Percentiles rank a stretch among this genome's conserved stretches.
Evolutionary conservation across 2,888 invertebrate species (phyloP).

Genomic region (Lasioglossum morio): DNA sequence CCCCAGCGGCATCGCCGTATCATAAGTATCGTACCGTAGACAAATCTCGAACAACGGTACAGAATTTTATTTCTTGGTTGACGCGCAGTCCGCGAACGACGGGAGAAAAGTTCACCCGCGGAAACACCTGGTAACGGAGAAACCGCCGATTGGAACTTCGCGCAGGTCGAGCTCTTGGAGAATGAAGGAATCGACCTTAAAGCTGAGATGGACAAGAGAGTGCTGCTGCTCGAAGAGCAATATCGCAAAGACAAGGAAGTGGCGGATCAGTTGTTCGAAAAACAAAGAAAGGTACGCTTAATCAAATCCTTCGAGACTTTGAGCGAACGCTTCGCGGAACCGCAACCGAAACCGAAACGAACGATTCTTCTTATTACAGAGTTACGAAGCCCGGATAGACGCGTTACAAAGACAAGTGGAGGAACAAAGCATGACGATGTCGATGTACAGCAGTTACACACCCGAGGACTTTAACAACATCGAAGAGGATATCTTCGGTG

Average conservation of each 20-base stretch:
- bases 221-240: constrained; percentile 97
- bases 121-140: constrained; percentile 86
- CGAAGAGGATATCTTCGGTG: constrained; percentile 97
- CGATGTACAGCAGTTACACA: constrained; percentile 97
- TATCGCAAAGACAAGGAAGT: constrained; percentile 98
- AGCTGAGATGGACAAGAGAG: constrained; percentile 98
- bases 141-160: constrained; percentile 99
- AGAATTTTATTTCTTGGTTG: not conserved
- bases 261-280: constrained; percentile 97
- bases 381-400: constrained; percentile 98
- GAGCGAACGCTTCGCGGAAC: not conserved
- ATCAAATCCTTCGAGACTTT: not conserved
- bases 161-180: constrained; percentile 98
- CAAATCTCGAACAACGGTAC: not conserved
- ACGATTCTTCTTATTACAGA: constrained; percentile 86
- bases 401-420: constrained; percentile 99
- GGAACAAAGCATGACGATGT: constrained; percentile 99
- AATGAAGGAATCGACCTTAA: constrained; percentile 99
- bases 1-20: not conserved
- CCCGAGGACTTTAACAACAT: constrained; percentile 95
- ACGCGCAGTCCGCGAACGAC: constrained; percentile 84
- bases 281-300: constrained; percentile 94
- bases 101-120: constrained; percentile 85
- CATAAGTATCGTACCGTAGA: not conserved
- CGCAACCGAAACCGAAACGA: not conserved